These are phyloP conservation scores for Epizoanthus rinbou DNA, from an alignment of 92 coral and sea anemone genomes.

Conservation along the genomic window DNA sequence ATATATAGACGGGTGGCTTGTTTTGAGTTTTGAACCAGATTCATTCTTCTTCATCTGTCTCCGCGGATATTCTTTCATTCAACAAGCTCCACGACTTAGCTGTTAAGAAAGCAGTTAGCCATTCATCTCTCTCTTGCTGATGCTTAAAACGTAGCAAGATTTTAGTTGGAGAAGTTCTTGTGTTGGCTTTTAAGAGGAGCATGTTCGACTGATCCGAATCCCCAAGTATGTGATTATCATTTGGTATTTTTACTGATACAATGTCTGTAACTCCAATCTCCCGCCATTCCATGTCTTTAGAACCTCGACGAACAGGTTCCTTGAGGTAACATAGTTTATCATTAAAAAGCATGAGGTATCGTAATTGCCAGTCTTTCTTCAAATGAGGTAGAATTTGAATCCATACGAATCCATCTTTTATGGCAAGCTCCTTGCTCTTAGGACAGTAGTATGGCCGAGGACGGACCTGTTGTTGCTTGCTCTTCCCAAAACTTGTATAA, in stretches of 20 bases:
- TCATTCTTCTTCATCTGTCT: neutral
- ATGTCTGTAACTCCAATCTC: slow-evolving; percentile 19
- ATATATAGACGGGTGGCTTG: neutral
- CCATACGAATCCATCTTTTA: slow-evolving; percentile 40
- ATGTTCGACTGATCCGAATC: slow-evolving; percentile 21
- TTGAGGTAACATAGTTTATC: slow-evolving; percentile 39
- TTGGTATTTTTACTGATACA: slow-evolving; percentile 40
- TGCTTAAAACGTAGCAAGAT: slow-evolving; percentile 34
- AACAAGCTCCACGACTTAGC: slow-evolving; percentile 40
- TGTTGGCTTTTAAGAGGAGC: slow-evolving; percentile 31
- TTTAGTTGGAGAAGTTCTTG: slow-evolving; percentile 33
- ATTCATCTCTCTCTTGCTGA: slow-evolving; percentile 36
- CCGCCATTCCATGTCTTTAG: slow-evolving; percentile 38
- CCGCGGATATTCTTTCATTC: slow-evolving; percentile 26
- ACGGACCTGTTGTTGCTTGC: neutral
- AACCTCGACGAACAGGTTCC: slow-evolving; percentile 30
- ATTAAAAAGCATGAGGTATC: slow-evolving; percentile 24
- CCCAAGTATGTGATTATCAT: slow-evolving; percentile 1
- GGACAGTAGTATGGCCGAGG: slow-evolving; percentile 34
- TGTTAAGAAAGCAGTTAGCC: slow-evolving; percentile 42
- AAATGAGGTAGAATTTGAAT: slow-evolving; percentile 33
- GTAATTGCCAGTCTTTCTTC: slow-evolving; percentile 36
- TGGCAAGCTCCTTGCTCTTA: slow-evolving; percentile 17
- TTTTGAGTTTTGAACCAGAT: neutral
- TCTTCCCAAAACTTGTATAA: slow-evolving; percentile 25